These are phyloP conservation scores for Drosophila subobscura DNA, from an alignment of 1,140 invertebrate species.

Conservation along the genomic window DNA sequence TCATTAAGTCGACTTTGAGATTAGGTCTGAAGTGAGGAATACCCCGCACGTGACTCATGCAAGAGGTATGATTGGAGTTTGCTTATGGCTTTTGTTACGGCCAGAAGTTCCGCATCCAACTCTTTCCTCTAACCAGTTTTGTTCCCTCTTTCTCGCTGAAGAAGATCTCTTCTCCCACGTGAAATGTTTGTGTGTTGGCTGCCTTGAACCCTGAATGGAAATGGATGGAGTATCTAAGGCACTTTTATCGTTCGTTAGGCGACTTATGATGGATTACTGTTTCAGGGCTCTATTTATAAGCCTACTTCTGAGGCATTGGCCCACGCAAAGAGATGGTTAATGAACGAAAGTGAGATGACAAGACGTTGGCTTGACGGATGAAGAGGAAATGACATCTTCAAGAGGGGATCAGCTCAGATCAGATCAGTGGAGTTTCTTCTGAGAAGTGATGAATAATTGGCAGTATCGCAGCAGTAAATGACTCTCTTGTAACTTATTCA, in stretches of 20 bases:
- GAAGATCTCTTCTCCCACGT: slow-evolving; percentile 27
- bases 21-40: slow-evolving; percentile 54
- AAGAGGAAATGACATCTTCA: slow-evolving; percentile 4
- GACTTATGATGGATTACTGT: slow-evolving; percentile 60
- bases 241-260: slow-evolving; percentile 27
- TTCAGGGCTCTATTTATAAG: slow-evolving; percentile 2
- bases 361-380: neutral
- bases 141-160: slow-evolving; percentile 1
- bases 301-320: slow-evolving; percentile 4
- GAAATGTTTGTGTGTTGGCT: slow-evolving; percentile 16
- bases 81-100: slow-evolving; percentile 10
- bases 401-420: slow-evolving; percentile 9
- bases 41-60: slow-evolving; percentile 74
- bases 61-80: slow-evolving; percentile 26
- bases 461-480: neutral
- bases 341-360: slow-evolving; percentile 44
- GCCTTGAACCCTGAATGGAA: slow-evolving; percentile 51
- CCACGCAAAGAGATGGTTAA: slow-evolving; percentile 20
- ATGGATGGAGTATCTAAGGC: neutral
- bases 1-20: slow-evolving; percentile 45
- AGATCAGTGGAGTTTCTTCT: neutral
- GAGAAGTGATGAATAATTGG: slow-evolving; percentile 5
- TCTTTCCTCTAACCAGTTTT: slow-evolving; percentile 59
- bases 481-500: too few species aligned
- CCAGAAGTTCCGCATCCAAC: neutral